These are phyloP conservation scores for Rhopalosiphum maidis DNA, from an alignment of 1,140 invertebrate species.

Conservation along the genomic window DNA sequence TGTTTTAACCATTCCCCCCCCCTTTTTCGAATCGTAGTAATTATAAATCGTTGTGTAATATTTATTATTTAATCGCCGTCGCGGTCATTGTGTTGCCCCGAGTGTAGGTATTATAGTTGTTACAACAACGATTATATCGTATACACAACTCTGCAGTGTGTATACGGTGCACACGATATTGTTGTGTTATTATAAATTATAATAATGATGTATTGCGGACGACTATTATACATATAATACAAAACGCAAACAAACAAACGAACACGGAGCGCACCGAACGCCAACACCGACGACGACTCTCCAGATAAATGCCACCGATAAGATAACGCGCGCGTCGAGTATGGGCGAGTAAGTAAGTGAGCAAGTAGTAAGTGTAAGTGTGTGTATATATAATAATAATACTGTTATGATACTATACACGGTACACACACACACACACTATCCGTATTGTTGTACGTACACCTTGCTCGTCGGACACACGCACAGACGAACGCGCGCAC, in stretches of 20 bases:
- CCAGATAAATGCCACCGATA: constrained; percentile 14
- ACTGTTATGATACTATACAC: not conserved
- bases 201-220: not conserved
- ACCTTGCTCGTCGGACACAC: not conserved
- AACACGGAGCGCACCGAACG: not conserved
- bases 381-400: not conserved
- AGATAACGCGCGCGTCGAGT: constrained; percentile 15
- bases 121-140: not conserved
- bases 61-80: not conserved
- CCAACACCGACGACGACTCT: not conserved
- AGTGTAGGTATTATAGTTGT: not conserved
- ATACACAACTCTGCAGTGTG: not conserved
- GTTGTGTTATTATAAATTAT: not conserved
- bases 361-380: not conserved
- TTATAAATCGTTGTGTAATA: not conserved
- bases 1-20: not conserved
- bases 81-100: not conserved
- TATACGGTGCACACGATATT: not conserved
- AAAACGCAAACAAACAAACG: not conserved
- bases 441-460: not conserved
- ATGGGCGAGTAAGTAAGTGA: not conserved
- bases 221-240: not conserved
- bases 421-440: not conserved
- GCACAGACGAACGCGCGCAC: not conserved
- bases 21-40: not conserved